Evolutionary conservation across 2,797 vertebrate genomes (phyloP), one percentile per base, ranked within the genome.

Genomic region (Gambusia yucatana): DNA sequence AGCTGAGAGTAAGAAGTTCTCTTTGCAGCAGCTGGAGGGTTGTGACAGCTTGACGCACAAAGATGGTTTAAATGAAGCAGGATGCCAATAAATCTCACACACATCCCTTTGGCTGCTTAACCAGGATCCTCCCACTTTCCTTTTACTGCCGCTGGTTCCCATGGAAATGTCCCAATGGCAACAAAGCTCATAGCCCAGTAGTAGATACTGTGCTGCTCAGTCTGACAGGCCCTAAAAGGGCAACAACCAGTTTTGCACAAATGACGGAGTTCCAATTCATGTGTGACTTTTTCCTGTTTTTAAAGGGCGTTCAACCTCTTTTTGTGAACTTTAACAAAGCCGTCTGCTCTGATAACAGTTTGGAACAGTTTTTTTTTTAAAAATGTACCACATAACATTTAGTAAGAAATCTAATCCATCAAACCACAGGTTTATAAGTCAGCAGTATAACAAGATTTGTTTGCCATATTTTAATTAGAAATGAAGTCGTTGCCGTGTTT

Each of bases 21-120:
- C 77, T 83, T 74, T 65, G 50, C 69, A 85, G 79, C 80, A 83
- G 83, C 79, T 82, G 82, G 77, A 88, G 73, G 77, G 74, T 86
- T 94, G 90, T 96, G 88, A 82, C 73, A 81, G 75, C 76, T 87
- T 86, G 89, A 91, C 84, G 79, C 87, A 90, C 14, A 78, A 77
- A 87, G 90, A 86, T 84, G 82, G 86, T 91, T 95, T 96, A 95
- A 94, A 95, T 93, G 91, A 90, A 87, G 92, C 91, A 84, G 91
- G 89, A 94, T 90, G 87, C 86, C 85, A 84, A 71, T 84, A 82
- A 79, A 81, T 87, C 63, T 84, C 78, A 84, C 79, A 83, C 92
- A 92, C 94, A 77, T 94, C 91, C 92, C 90, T 82, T 74, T 75
- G 46, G 59, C 77, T 76, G 85, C 79, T 80, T 61, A 3, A 84